These are phyloP conservation scores for Dexiosoma caninum DNA, from an alignment of 2,888 invertebrate species.

Conservation along the genomic window DNA sequence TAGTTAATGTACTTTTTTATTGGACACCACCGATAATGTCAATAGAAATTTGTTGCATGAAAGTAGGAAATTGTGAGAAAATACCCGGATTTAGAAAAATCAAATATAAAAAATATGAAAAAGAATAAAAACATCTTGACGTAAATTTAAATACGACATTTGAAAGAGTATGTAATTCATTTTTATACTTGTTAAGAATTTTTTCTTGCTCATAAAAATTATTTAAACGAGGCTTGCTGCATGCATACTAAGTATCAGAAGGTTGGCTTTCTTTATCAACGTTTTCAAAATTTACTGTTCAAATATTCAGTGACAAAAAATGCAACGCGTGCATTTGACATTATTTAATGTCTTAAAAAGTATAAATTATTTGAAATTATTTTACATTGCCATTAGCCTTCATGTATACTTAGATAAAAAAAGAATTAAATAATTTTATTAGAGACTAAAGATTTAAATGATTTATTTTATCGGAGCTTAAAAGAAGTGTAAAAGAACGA, in stretches of 20 bases:
- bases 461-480: slow-evolving; percentile 60
- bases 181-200: slow-evolving; percentile 19
- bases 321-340: slow-evolving; percentile 42
- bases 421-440: slow-evolving; percentile 39
- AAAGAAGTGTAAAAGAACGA: slow-evolving; percentile 38
- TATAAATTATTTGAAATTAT: slow-evolving; percentile 55
- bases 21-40: not conserved
- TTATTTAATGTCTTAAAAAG: slow-evolving; percentile 43
- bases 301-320: slow-evolving; percentile 37
- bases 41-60: slow-evolving; percentile 37
- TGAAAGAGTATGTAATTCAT: slow-evolving; percentile 23
- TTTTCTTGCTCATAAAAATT: slow-evolving; percentile 56
- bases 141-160: slow-evolving; percentile 24
- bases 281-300: slow-evolving; percentile 37
- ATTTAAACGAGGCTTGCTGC: slow-evolving; percentile 50
- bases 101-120: not conserved
- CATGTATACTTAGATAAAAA: not conserved
- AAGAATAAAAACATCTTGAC: not conserved
- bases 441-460: slow-evolving; percentile 47
- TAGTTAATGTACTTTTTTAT: too few species aligned
- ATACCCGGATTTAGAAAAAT: slow-evolving; percentile 50
- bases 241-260: slow-evolving; percentile 51
- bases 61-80: slow-evolving; percentile 50
- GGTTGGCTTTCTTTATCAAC: slow-evolving; percentile 21
- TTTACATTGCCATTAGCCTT: not conserved